Base-by-base conservation (phyloP, 2,888 invertebrate species). In the Hemicrepidius hirtus region DNA sequence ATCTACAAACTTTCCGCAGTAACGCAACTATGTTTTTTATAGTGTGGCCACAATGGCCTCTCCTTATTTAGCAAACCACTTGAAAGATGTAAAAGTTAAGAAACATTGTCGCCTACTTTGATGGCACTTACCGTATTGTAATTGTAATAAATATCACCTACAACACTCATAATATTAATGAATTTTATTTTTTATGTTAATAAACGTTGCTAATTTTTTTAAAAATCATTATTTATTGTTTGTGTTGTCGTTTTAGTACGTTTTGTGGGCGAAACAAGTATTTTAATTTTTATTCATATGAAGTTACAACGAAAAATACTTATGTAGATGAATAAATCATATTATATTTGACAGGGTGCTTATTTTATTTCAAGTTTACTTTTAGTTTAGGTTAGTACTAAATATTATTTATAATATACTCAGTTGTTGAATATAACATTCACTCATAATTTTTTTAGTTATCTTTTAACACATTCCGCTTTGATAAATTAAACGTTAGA, bases 31-130 rank as follows among this genome's bases (percentile, higher is more conserved):
- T 16, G 37, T 60, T 71, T 65, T 71, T 71, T 71, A 50, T 55
- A 49, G 35, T 13, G 63, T 20, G 18, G 28, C 40, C 37, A 66
- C 64, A 64, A 70, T 57, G 35, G 28, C 20, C 35, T 41, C 37
- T 18, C 67, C 71, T 44, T 71, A 71, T 67, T 53, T 67, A 46
- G 71, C 20, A 67, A 46, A 20, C 32, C 21, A 35, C 40, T 67
- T 28, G 24, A 16, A 16, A 44, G 60, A 66, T 49, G 49, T 28
- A 13, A 37, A n/a, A 44, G 44, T 68, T 40, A 67, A 71, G 62
- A 67, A 71, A 67, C 59, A 46, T 53, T 64, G 57, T 49, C 71
- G 71, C 71, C 50, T 71, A 53, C 50, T 66, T 65, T 62, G 40
- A 50, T 35, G 60, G 13, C 49, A 66, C 66, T 66, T 55, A 44